phyloP scores from a whole-genome alignment of 2,113 vertebrate species.

The Pygoscelis adeliae region DNA sequence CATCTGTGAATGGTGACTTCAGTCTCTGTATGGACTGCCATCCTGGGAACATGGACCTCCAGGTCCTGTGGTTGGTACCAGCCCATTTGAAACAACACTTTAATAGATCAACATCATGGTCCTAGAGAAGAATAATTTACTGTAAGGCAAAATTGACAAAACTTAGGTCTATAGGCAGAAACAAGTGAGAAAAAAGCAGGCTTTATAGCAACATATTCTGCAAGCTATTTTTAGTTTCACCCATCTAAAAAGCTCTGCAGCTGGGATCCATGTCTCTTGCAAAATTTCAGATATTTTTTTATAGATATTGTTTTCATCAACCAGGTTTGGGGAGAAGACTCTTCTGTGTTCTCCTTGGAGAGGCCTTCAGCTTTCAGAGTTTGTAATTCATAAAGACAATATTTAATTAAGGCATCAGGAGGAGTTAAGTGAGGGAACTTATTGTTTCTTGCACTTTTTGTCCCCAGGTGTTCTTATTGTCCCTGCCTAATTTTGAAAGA shows the following conservation, averaged over 20 bases:
- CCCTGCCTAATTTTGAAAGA: neutral
- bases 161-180: neutral
- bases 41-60: neutral
- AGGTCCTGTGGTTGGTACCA: neutral
- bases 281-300: neutral
- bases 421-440: neutral
- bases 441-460: neutral
- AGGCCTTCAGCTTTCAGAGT: neutral
- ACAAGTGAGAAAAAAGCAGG: neutral
- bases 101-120: neutral
- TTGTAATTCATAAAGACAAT: neutral
- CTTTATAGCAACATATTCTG: neutral
- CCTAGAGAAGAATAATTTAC: neutral
- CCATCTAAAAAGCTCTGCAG: neutral
- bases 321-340: neutral
- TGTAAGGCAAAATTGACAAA: neutral
- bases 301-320: neutral
- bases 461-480: neutral
- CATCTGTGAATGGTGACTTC: neutral
- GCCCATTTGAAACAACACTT: neutral
- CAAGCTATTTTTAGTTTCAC: neutral
- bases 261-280: neutral
- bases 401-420: neutral
- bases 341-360: neutral
- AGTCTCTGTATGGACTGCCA: neutral